These are phyloP conservation scores for Plectrocnemia conspersa DNA, from an alignment of 1,140 invertebrate species.

Conservation along the genomic window DNA sequence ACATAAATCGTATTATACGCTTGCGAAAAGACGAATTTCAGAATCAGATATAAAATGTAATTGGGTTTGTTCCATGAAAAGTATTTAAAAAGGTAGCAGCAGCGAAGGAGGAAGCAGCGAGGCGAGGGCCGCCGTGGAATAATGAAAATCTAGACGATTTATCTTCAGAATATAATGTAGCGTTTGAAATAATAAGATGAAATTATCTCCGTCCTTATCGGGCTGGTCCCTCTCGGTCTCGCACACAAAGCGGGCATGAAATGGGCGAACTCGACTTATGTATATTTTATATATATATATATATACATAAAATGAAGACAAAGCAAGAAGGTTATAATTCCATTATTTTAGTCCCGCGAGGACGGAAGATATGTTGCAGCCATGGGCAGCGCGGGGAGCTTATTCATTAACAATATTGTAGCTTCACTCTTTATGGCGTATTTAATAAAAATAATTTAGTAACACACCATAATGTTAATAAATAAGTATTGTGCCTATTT, in stretches of 20 bases:
- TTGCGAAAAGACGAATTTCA: too few relatives aligned
- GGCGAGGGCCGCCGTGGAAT: constrained; percentile 19
- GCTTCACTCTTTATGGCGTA: too few relatives aligned
- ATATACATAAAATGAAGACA: constrained; percentile 37
- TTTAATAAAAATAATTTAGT: too few relatives aligned
- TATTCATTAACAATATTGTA: too few relatives aligned
- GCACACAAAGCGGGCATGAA: constrained; percentile 27
- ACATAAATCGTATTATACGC: too few relatives aligned
- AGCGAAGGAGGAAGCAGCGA: constrained; percentile 20
- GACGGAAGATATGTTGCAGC: constrained; percentile 32
- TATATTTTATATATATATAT: too few relatives aligned
- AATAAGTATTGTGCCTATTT: too few relatives aligned
- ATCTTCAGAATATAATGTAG: constrained; percentile 36
- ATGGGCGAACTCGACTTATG: constrained; percentile 33
- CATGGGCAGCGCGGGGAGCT: constrained; percentile 20
- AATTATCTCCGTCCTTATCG: constrained; percentile 35
- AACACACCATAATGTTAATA: too few relatives aligned
- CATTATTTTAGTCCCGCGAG: constrained; percentile 36
- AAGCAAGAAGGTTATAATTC: constrained; percentile 37
- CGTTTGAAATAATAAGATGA: constrained; percentile 37
- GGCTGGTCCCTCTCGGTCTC: neutral
- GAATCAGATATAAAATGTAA: constrained; percentile 18
- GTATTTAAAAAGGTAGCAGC: constrained; percentile 26
- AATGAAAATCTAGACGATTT: constrained; percentile 37
- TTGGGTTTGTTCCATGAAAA: constrained; percentile 12